These are phyloP conservation scores for Tinea pellionella DNA, from an alignment of 2,888 invertebrate genomes.

Conservation along the genomic window DNA sequence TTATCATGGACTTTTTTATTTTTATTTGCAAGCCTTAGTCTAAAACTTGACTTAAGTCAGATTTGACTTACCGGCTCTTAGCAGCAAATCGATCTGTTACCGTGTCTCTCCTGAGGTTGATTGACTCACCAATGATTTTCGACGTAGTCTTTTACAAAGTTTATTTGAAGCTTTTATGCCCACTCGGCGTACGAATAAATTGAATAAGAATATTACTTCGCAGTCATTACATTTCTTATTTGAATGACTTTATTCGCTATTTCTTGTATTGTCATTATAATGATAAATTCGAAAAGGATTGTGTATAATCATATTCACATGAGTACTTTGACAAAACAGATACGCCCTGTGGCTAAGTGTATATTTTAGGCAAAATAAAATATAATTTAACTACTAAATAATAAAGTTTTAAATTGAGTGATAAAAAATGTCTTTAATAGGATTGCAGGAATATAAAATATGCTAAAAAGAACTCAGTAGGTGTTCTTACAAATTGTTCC, in stretches of 20 bases:
- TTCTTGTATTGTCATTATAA: slow-evolving; percentile 48
- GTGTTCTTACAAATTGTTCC: slow-evolving; percentile 45
- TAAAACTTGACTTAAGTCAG: too few relatives aligned
- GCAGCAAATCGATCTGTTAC: slow-evolving; percentile 60
- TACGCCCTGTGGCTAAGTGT: slow-evolving; percentile 61
- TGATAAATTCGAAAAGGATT: slow-evolving; percentile 66
- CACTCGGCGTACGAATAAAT: too few relatives aligned
- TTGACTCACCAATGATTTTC: background rate
- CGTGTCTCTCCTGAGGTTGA: slow-evolving; percentile 6
- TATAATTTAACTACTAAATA: background rate
- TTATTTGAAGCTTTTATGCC: background rate
- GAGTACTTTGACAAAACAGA: slow-evolving; percentile 56
- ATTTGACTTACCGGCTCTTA: too few relatives aligned
- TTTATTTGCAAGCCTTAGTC: too few relatives aligned
- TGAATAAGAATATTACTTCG: background rate
- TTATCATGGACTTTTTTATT: too few relatives aligned
- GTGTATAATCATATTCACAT: slow-evolving; percentile 56
- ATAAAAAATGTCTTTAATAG: background rate
- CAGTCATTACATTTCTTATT: slow-evolving; percentile 22
- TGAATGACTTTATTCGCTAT: slow-evolving; percentile 19
- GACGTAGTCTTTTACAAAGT: background rate
- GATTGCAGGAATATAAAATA: background rate
- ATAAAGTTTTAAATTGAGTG: background rate
- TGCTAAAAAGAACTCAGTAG: slow-evolving; percentile 50
- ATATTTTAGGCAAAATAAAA: background rate